phyloP scores from a whole-genome alignment of 2,113 vertebrate species.

The Aythya baeri region DNA sequence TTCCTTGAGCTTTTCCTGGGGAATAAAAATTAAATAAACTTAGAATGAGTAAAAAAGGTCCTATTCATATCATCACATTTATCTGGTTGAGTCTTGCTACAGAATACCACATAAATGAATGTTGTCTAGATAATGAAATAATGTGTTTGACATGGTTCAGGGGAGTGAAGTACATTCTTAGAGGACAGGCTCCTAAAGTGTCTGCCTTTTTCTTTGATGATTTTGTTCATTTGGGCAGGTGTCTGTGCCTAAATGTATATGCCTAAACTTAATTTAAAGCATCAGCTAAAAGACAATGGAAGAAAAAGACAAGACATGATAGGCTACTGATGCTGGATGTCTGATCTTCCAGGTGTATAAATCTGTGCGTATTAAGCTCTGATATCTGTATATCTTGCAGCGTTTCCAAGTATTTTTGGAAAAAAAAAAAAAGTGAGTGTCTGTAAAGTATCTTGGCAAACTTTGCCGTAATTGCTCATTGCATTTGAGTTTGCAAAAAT shows the following conservation, averaged over 20 bases:
- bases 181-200: background rate
- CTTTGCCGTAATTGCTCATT: slow-evolving; percentile 31
- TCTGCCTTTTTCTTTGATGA: too few species aligned
- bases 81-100: background rate
- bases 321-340: background rate
- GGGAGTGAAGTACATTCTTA: background rate
- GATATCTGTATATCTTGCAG: background rate
- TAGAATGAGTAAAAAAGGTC: background rate
- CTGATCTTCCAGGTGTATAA: background rate
- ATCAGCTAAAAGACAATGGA: background rate
- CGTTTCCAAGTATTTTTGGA: background rate
- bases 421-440: background rate
- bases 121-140: background rate
- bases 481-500: slow-evolving; percentile 30
- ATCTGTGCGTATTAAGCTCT: background rate
- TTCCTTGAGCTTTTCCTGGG: background rate
- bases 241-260: too few species aligned
- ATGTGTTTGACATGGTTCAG: background rate
- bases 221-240: too few species aligned
- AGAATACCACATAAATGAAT: background rate
- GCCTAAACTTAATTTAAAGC: background rate
- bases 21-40: background rate
- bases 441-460: slow-evolving; percentile 18
- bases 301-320: background rate
- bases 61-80: background rate